Evolutionary conservation across 2,888 invertebrate genomes (phyloP), one percentile per base, ranked within the genome.

Genomic region (Dryobota labecula): DNA sequence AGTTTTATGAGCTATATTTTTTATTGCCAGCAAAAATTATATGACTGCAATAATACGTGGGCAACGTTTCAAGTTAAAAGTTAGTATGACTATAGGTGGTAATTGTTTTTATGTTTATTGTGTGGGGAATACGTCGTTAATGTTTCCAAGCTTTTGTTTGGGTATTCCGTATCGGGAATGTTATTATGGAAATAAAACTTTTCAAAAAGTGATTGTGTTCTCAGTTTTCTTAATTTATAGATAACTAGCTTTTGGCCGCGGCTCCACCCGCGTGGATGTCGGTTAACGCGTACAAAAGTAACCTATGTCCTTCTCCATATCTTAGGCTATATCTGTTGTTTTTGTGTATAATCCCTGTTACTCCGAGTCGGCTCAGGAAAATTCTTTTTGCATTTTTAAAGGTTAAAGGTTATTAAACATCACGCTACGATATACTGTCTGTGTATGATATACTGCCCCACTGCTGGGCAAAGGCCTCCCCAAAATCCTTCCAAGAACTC

Each of bases 1-100:
- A 27, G 66, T 78, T 82, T 83, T 82, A 84, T 78, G 77, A 68
- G 75, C 73, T 53, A 76, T 79, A 73, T 76, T 80, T 82, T 86
- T 83, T 80, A 83, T 79, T 76, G 77, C 78, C 66, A 62, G 53
- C 72, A 73, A 76, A 78, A 76, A 71, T 78, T 76, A 80, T 78
- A 76, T 67, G 65, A 49, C 69, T 79, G 75, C 69, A 71, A 75
- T 78, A 83, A 75, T 83, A 74, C 68, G 73, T 73, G 76, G 73
- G 68, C 71, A 72, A 75, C 61, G 70, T 70, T 80, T 76, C 68
- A 76, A 78, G 75, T 83, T 78, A 70, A 76, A 74, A 78, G 67
- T 69, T 78, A 53, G 62, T 62, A 60, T 51, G 36, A 51, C 62
- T 75, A 54, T 70, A 51, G 49, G 47, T 70, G 60, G 77, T 71